Percentiles rank a stretch among this genome's conserved stretches.
Evolutionary conservation across 1,140 invertebrate species (phyloP).

Genomic region (Metopolophium dirhodum): DNA sequence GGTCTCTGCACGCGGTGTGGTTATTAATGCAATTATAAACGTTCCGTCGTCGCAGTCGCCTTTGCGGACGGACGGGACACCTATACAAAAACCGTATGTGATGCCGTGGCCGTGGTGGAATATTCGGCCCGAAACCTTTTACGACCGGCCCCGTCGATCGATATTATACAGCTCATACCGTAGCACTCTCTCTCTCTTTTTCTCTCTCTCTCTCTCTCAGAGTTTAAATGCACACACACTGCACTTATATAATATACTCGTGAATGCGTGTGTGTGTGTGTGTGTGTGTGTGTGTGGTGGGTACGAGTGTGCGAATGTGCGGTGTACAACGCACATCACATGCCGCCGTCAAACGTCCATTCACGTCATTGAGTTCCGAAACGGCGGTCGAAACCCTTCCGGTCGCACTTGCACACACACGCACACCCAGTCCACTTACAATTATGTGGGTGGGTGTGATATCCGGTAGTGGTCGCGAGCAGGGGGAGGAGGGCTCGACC

Average conservation of each 20-base stretch:
- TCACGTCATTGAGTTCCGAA: not conserved
- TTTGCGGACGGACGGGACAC: not conserved
- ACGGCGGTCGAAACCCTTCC: slow-evolving; percentile 10
- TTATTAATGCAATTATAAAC: slow-evolving; percentile 13
- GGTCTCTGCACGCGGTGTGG: not conserved
- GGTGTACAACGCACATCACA: not conserved
- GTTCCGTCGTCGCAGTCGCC: not conserved
- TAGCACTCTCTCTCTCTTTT: not conserved
- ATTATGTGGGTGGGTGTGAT: not conserved
- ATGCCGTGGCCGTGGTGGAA: not conserved
- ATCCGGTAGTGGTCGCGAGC: not conserved
- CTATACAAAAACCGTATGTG: not conserved
- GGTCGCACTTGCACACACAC: not conserved
- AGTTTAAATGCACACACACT: not conserved
- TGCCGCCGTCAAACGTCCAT: not conserved
- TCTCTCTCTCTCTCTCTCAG: not conserved
- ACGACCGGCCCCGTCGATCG: not conserved
- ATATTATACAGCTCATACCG: not conserved
- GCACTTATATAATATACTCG: not conserved
- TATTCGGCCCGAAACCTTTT: not conserved
- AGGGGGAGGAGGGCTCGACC: not conserved
- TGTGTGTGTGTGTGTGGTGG: not conserved
- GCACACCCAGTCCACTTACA: not conserved
- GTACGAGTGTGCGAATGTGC: not conserved
- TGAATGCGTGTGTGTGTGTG: not conserved